Conservation (phyloP, 2,113 vertebrate species). For the Marmota monax region DNA sequence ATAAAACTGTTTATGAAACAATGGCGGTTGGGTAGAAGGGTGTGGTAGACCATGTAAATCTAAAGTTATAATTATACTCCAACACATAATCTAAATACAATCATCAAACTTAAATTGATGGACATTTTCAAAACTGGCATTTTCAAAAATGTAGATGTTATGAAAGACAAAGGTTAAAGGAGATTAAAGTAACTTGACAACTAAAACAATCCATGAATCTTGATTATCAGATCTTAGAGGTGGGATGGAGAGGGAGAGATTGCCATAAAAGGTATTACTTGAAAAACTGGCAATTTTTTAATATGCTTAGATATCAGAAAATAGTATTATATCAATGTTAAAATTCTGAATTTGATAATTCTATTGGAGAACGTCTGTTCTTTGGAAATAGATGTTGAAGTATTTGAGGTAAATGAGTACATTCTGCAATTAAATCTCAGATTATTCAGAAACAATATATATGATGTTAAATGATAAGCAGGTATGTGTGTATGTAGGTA, state of each 20-base stretch:
- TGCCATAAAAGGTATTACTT: background rate
- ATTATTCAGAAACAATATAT: background rate
- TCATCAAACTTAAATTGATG: background rate
- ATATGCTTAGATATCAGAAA: background rate
- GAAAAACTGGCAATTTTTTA: background rate
- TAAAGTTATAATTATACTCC: background rate
- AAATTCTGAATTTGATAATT: slow-evolving; percentile 26
- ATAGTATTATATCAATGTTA: background rate
- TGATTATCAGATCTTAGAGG: background rate
- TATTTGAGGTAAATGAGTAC: background rate
- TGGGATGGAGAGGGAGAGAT: background rate
- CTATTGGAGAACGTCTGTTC: background rate
- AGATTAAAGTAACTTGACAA: background rate
- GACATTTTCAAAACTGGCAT: background rate
- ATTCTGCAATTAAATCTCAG: slow-evolving; percentile 17
- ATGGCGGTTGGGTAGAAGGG: background rate
- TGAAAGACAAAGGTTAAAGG: background rate
- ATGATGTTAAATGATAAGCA: background rate
- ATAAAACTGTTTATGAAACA: background rate
- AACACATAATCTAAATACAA: background rate
- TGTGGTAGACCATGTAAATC: background rate
- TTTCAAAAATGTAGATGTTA: background rate
- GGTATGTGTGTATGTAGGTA: background rate
- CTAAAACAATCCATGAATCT: background rate
- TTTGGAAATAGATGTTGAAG: background rate